Evolutionary conservation across 2,113 vertebrate species (phyloP).

Genomic region (Datnioides undecimradiatus): DNA sequence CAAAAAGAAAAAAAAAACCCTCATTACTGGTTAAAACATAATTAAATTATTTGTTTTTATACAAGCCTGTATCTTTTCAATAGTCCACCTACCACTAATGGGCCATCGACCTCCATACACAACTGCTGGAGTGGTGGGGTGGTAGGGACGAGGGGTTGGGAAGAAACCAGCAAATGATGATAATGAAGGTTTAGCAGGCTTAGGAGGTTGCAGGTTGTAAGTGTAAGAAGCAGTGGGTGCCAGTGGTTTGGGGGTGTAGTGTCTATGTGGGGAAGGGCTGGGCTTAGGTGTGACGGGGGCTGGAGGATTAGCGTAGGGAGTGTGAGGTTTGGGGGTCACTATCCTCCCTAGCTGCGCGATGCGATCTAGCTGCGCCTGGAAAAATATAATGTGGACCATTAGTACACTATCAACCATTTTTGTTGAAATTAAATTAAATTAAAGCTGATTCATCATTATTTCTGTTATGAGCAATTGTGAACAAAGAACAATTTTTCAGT

Average conservation of each 20-base stretch:
- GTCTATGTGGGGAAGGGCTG: conserved; percentile 28
- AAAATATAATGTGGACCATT: conserved; percentile 7
- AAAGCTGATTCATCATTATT: not conserved
- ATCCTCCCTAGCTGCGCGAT: conserved; percentile 78
- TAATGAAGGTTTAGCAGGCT: conserved; percentile 41
- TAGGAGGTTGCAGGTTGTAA: conserved; percentile 45
- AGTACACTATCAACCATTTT: not conserved
- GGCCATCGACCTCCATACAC: conserved; percentile 68
- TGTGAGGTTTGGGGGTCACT: conserved; percentile 76
- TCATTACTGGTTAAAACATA: not conserved
- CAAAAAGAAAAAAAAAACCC: not conserved
- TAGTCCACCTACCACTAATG: conserved; percentile 48
- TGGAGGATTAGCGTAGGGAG: conserved; percentile 42
- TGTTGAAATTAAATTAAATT: not conserved
- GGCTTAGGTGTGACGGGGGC: conserved; percentile 35
- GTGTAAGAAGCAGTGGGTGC: conserved; percentile 40
- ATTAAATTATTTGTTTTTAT: conserved; percentile 2
- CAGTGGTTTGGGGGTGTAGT: conserved; percentile 33
- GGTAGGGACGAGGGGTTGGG: conserved; percentile 41
- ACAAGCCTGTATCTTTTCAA: not conserved
- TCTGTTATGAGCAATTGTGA: not conserved
- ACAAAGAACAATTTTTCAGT: not conserved
- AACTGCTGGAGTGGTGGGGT: conserved; percentile 55
- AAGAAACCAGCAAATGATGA: conserved; percentile 36
- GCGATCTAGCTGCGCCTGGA: conserved; percentile 79